Base-by-base conservation (phyloP, 2,113 vertebrate genomes). In the Lycocorax pyrrhopterus region DNA sequence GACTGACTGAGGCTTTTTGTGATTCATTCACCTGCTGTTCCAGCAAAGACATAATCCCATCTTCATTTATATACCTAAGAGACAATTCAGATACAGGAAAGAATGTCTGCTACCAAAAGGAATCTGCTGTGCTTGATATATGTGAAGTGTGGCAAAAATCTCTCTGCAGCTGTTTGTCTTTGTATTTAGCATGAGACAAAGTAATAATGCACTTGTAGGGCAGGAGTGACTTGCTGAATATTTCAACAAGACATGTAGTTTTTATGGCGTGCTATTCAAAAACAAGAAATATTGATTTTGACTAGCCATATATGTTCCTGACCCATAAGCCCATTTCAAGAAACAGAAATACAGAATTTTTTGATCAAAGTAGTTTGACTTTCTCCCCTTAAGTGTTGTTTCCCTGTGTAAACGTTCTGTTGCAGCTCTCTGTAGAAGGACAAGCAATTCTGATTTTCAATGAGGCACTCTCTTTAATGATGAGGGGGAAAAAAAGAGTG, bases 11-110 rank as follows among this genome's bases (percentile, higher is more conserved):
- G 87, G 13, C 87, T 93, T 95, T 94, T 87, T 94, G 91, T 93
- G 90, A 97, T 97, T 90, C 85, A 93, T 80, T 93, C 88, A 95
- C 89, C 84, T 46, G 84, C 87, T 95, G 96, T 84, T 96, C 69
- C 74, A 93, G 89, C 79, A 96, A 80, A 97, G 92, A 96, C n/a
- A 63, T 85, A 91, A 96, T 91, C 55, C 77, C 60, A 80, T 76
- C 58, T 82, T 90, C 89, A 87, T 91, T 97, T 97, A 90, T 97
- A 81, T 62, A 96, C 92, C 86, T 80, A 47, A 68, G 92, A 87
- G 74, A 55, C 82, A 76, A 81, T 96, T 94, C 74, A 82, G 60
- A 56, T 37, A 68, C 56, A 78, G 56, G 74, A 89, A 86, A 89
- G 43, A 53, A 87, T 32, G 39, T 41, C 35, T 43, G 60, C 75